phyloP scores from a whole-genome alignment of 2,113 vertebrate species.

The Petrocephalus zakoni region DNA sequence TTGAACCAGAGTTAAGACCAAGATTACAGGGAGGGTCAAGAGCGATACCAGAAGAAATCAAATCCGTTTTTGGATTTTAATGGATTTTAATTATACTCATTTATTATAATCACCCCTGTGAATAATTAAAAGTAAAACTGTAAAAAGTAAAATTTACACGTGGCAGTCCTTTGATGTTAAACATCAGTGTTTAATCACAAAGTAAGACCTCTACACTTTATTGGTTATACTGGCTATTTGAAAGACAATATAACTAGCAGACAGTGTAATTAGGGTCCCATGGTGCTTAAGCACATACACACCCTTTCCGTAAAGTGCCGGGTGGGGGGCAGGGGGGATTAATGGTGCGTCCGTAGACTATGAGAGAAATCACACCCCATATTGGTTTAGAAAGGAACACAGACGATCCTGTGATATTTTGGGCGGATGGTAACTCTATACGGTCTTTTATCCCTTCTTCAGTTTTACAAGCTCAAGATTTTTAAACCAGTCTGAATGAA shows the following conservation, averaged over 20 bases:
- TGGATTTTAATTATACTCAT: too few relatives aligned
- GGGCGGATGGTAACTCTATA: not conserved
- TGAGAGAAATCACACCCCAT: not conserved
- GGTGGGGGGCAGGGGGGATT: not conserved
- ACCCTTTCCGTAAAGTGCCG: too few relatives aligned
- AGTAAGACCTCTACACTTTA: too few relatives aligned
- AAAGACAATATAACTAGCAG: too few relatives aligned
- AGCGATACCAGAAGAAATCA: too few relatives aligned
- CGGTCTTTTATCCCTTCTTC: not conserved
- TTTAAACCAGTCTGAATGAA: not conserved
- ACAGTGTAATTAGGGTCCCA: too few relatives aligned
- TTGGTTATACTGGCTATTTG: too few relatives aligned
- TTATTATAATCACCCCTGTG: not conserved
- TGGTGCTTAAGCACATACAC: too few relatives aligned
- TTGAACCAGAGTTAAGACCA: not conserved
- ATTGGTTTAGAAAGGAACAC: not conserved
- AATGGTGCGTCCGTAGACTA: not conserved
- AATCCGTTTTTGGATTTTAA: too few relatives aligned
- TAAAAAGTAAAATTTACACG: not conserved
- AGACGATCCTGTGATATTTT: not conserved
- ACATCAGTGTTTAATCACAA: too few relatives aligned
- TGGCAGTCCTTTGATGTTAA: not conserved
- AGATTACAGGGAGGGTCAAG: not conserved
- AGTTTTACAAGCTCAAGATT: not conserved
- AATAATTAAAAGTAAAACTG: not conserved